phyloP scores from a whole-genome alignment of 2,113 vertebrate species.

The Sigmodon hispidus region DNA sequence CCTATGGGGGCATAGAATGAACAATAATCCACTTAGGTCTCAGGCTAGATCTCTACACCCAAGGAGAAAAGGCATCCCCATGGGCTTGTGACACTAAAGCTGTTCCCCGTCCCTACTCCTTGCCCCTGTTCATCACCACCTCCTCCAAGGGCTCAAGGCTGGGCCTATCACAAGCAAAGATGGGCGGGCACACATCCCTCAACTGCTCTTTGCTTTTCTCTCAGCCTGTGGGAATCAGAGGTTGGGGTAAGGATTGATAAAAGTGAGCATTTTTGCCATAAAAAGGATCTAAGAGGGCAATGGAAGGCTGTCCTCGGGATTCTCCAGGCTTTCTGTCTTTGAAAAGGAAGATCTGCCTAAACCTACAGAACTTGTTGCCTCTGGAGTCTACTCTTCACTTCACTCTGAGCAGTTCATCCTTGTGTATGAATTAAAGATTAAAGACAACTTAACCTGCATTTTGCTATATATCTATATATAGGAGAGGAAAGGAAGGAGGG shows the following conservation, averaged over 20 bases:
- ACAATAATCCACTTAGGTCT: constrained; percentile 63
- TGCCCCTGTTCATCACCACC: not conserved
- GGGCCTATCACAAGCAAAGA: constrained; percentile 77
- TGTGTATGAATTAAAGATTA: constrained; percentile 87
- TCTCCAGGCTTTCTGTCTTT: constrained; percentile 89
- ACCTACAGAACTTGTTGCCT: constrained; percentile 84
- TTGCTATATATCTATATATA: constrained; percentile 74
- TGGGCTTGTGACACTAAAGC: constrained; percentile 69
- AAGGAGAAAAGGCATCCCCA: constrained; percentile 76
- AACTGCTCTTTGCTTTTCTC: constrained; percentile 84
- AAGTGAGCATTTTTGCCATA: constrained; percentile 88
- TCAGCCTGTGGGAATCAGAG: constrained; percentile 84
- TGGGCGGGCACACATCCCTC: constrained; percentile 80
- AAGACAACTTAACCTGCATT: constrained; percentile 85
- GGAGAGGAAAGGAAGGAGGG: not conserved
- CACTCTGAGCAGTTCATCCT: constrained; percentile 78
- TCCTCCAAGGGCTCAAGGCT: constrained; percentile 68
- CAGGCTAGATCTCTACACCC: constrained; percentile 82
- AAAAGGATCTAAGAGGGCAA: constrained; percentile 88
- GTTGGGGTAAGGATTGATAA: constrained; percentile 85
- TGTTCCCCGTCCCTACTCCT: not conserved
- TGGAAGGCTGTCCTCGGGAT: constrained; percentile 86
- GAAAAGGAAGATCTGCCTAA: constrained; percentile 85
- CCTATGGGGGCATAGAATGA: constrained; percentile 83
- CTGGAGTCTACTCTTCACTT: constrained; percentile 83